Evolutionary conservation across 2,113 vertebrate species (phyloP), one percentile per base, ranked within the genome.

Genomic region (Ariopsis seemanni): DNA sequence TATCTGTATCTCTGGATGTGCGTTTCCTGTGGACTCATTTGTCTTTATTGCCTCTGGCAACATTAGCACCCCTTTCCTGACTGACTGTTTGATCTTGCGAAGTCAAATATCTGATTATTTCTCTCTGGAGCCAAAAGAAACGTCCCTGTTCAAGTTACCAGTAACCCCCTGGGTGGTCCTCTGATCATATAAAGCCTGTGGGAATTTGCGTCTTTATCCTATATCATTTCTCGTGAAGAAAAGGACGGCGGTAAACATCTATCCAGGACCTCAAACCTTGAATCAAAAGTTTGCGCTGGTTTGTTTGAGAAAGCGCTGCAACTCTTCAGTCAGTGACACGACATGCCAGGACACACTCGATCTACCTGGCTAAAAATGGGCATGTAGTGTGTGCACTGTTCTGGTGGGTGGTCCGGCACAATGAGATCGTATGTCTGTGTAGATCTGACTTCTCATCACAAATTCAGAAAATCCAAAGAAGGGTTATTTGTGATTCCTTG

Each of bases 81-180:
- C 90, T 92, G 92, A 93, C 92, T 91, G 89, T 91, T 92, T 84
- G 83, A 91, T 90, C 62, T 62, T 78, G 77, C 50, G 9, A 85
- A 77, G 72, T 11, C 25, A 87, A 87, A 82, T 53, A 87, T 87
- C 85, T 72, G 85, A 80, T 86, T 87, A 81, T 86, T 89, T 81
- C 85, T 74, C 27, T 8, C 55, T 53, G 9, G 65, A 84, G 25
- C 42, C 18, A 5, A 78, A 87, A 85, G 55, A 79, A 90, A 79
- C 78, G 42, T 52, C 58, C 20, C 69, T 65, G 65, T 77, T 87
- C 42, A 85, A 50, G 50, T 80, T 48, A 30, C 18, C 53, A 63
- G 52, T 63, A 85, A 75, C 78, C 89, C 77, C 1, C 67, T 87
- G 89, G 89, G 86, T 88, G 89, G 89, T 88, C 89, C 50, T 34